Evolutionary conservation across 2,113 vertebrate species (phyloP).

Genomic region (Brachionichthys hirsutus): DNA sequence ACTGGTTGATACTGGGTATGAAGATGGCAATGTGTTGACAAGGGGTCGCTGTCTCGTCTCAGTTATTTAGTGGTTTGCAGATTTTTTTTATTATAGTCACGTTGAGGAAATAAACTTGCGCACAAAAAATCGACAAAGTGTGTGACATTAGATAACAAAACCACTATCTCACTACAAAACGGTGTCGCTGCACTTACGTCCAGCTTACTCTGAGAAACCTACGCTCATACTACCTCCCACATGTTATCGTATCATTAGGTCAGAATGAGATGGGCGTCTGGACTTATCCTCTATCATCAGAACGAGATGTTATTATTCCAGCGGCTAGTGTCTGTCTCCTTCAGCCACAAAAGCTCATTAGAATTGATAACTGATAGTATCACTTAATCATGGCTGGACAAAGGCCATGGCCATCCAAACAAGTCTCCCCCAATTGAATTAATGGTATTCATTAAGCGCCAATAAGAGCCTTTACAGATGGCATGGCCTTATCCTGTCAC

Average conservation of each 20-base stretch:
- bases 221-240: slow-evolving; percentile 10
- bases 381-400: slow-evolving; percentile 73
- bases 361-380: slow-evolving; percentile 77
- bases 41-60: no score
- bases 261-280: slow-evolving; percentile 43
- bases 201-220: slow-evolving; percentile 6
- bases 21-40: no score
- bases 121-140: no score
- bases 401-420: slow-evolving; percentile 69
- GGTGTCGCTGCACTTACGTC: not conserved
- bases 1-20: no score
- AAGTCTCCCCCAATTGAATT: slow-evolving; percentile 72
- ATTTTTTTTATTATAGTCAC: not conserved
- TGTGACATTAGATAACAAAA: no score
- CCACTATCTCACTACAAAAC: no score
- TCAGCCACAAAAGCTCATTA: slow-evolving; percentile 72
- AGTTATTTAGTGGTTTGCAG: no score
- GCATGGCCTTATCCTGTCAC: slow-evolving; percentile 66
- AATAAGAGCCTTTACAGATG: slow-evolving; percentile 68
- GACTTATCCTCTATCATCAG: slow-evolving; percentile 31
- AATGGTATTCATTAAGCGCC: slow-evolving; percentile 78
- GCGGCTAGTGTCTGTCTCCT: slow-evolving; percentile 43
- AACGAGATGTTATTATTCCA: slow-evolving; percentile 66
- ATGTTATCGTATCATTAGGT: slow-evolving; percentile 26
- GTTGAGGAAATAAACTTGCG: slow-evolving; percentile 11